Conservation (phyloP, 2,888 invertebrate genomes). For the Drosophila hawaiiensis region DNA sequence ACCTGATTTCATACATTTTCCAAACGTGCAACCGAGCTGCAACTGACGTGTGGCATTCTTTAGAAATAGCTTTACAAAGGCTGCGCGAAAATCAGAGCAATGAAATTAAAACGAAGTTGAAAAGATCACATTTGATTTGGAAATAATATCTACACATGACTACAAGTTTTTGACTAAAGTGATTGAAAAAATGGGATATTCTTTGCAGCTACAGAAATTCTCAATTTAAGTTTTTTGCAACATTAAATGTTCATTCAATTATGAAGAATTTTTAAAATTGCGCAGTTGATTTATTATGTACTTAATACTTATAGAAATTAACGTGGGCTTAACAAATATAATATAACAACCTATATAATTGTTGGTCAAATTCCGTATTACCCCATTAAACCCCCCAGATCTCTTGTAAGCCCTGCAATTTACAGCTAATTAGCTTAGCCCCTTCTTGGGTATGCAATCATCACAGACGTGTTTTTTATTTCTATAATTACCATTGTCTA, state of each 20-base stretch:
- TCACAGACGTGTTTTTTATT: constrained; percentile 28
- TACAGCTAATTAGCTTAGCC: constrained; percentile 42
- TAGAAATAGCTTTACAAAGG: background rate
- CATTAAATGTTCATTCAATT: background rate
- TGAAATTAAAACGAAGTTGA: background rate
- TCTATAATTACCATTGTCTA: constrained; percentile 44
- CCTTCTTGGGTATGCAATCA: constrained; percentile 24
- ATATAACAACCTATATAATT: background rate
- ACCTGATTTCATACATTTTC: constrained; percentile 1
- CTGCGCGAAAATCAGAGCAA: background rate
- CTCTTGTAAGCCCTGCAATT: constrained; percentile 28
- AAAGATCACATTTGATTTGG: background rate
- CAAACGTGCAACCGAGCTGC: background rate
- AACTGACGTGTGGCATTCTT: constrained; percentile 2
- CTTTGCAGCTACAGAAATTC: background rate
- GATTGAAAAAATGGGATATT: background rate
- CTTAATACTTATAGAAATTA: background rate
- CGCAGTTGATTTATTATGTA: background rate
- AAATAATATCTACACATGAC: background rate
- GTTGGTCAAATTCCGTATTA: background rate
- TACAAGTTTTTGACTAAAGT: background rate
- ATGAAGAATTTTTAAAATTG: background rate
- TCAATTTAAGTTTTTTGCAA: background rate
- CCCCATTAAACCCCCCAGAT: background rate
- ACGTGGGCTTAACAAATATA: background rate